Evolutionary conservation across 2,888 invertebrate genomes (phyloP).

Genomic region (Scrobipalpa atriplicella): DNA sequence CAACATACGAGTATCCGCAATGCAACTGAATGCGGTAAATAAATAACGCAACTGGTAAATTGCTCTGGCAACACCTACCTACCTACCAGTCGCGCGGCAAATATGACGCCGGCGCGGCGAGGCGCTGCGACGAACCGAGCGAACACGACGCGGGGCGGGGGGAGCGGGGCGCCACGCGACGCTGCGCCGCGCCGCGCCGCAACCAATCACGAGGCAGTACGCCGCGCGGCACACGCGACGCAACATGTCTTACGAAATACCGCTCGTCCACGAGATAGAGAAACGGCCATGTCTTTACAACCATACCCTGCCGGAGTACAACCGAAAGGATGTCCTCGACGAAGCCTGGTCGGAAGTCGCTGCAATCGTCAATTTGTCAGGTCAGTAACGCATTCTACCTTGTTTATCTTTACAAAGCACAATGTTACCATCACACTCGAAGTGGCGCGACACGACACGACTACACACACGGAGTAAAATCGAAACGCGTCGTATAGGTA

Average conservation of each 20-base stretch:
- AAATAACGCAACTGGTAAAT: no score
- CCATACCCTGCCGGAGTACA: conserved; percentile 47
- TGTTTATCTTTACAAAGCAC: neutral
- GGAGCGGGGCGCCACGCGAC: conserved; percentile 38
- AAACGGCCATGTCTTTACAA: conserved; percentile 49
- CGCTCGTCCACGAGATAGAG: conserved; percentile 48
- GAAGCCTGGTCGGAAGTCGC: conserved; percentile 49
- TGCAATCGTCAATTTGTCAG: conserved; percentile 41
- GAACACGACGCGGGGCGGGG: conserved; percentile 27
- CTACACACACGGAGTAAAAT: no score
- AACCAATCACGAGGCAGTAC: conserved; percentile 35
- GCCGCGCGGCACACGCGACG: conserved; percentile 37
- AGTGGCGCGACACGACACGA: no score
- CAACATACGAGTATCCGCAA: no score
- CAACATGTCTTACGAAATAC: conserved; percentile 43
- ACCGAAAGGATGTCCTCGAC: conserved; percentile 48
- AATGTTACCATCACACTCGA: no score
- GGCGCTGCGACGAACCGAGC: neutral
- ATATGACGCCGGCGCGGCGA: neutral
- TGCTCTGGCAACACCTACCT: neutral
- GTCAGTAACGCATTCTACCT: conserved; percentile 37
- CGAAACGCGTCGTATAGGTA: no score
- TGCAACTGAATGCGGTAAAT: no score
- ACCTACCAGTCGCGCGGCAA: neutral
- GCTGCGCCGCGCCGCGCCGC: conserved; percentile 44